A percentile compares a stretch with the other conserved stretches of the same genome.
phyloP scores from a whole-genome alignment of 2,888 invertebrate genomes.

The Adelognathus sp. region DNA sequence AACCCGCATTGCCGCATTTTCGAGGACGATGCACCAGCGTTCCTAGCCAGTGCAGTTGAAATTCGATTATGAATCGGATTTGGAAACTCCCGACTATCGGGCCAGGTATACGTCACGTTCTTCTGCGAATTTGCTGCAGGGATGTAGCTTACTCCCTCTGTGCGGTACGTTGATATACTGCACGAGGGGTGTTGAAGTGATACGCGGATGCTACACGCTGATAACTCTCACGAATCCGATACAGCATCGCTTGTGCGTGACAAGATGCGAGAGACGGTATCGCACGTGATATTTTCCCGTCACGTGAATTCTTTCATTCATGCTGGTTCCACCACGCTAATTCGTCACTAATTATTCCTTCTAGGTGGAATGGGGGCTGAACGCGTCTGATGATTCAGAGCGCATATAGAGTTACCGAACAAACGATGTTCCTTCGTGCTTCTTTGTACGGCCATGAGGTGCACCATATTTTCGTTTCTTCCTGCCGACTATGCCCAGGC shows the following conservation, averaged over 20 bases:
- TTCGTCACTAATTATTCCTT: constrained; percentile 9
- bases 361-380: no score
- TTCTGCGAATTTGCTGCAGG: constrained; percentile 16
- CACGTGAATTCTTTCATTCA: neutral
- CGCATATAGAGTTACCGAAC: no score
- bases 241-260: neutral
- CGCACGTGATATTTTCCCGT: neutral
- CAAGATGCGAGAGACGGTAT: neutral
- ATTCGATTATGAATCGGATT: constrained; percentile 51
- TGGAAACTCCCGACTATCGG: constrained; percentile 25
- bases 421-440: no score
- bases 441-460: no score
- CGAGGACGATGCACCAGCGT: constrained; percentile 8
- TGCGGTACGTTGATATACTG: constrained; percentile 12
- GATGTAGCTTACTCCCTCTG: constrained; percentile 12
- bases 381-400: no score
- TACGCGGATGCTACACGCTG: neutral
- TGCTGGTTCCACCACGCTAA: neutral
- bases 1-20: neutral
- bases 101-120: constrained; percentile 21
- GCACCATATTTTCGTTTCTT: no score
- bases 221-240: neutral
- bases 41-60: constrained; percentile 22
- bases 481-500: no score
- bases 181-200: neutral